These are phyloP conservation scores for Prionailurus bengalensis DNA, from an alignment of 2,113 vertebrate genomes.

Conservation along the genomic window DNA sequence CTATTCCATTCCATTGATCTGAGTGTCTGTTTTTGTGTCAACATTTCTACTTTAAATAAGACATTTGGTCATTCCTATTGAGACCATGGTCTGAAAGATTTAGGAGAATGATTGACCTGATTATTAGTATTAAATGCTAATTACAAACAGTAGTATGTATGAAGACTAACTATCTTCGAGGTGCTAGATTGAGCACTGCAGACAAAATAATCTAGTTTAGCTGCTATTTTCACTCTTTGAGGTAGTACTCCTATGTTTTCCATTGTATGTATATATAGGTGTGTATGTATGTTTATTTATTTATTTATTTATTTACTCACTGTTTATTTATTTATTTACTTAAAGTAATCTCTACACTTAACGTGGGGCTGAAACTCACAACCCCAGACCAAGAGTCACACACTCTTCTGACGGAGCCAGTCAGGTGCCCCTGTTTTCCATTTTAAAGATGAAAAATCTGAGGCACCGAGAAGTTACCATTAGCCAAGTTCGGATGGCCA, in stretches of 20 bases:
- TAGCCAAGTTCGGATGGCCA: not conserved
- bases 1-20: too few relatives aligned
- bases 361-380: not conserved
- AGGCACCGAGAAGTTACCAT: not conserved
- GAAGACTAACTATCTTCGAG: not conserved
- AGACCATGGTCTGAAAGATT: not conserved
- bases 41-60: not conserved
- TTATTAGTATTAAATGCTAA: not conserved
- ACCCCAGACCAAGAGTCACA: not conserved
- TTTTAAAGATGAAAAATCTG: conserved; percentile 52
- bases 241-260: not conserved
- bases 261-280: not conserved
- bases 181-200: not conserved
- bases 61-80: not conserved
- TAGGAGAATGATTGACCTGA: not conserved
- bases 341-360: not conserved
- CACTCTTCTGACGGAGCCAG: not conserved
- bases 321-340: not conserved
- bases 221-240: not conserved
- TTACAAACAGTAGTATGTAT: not conserved
- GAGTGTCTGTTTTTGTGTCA: too few relatives aligned
- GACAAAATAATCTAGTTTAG: not conserved
- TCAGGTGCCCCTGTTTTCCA: not conserved
- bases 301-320: not conserved
- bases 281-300: not conserved